These are phyloP conservation scores for Masticophis lateralis DNA, from an alignment of 2,797 vertebrate species.

Conservation along the genomic window DNA sequence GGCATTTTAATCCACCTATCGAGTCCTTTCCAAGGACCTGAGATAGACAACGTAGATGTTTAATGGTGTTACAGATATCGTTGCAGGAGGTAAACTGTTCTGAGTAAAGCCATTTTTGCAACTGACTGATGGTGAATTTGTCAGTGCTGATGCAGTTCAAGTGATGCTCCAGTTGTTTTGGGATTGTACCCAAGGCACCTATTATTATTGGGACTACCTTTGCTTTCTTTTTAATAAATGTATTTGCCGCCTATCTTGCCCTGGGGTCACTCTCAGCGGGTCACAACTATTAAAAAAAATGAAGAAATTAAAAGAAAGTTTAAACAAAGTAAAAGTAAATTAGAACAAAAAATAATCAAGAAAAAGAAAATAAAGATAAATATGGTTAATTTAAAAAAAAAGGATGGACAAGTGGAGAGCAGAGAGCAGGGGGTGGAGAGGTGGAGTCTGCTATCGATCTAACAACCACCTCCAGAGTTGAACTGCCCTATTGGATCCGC, in stretches of 20 bases:
- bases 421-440: neutral
- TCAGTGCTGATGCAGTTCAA: neutral
- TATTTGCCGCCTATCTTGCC: neutral
- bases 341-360: neutral
- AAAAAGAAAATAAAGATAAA: neutral
- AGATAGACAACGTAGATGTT: neutral
- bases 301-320: neutral
- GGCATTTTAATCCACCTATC: neutral
- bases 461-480: neutral
- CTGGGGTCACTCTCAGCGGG: neutral
- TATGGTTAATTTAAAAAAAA: neutral
- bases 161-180: neutral
- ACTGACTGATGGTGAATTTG: neutral
- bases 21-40: neutral
- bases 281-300: neutral
- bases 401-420: neutral
- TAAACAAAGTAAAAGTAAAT: neutral
- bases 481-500: neutral
- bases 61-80: neutral
- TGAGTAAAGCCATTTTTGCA: neutral
- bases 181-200: neutral
- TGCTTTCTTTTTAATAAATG: neutral
- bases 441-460: neutral
- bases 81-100: neutral
- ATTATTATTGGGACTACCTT: neutral